phyloP scores from a whole-genome alignment of 1,140 invertebrate species.

The Nephila pilipes region DNA sequence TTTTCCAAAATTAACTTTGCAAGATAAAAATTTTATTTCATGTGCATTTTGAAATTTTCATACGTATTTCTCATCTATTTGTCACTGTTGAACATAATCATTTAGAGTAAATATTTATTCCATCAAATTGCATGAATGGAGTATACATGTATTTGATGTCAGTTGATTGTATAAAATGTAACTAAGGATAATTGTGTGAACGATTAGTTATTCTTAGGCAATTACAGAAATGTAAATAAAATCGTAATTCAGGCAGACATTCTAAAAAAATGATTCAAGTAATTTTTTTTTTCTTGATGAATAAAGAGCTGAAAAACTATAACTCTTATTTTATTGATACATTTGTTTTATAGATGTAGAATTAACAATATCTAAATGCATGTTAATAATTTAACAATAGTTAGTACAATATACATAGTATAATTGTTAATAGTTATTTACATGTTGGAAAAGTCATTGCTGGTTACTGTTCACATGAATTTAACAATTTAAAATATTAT shows the following conservation, averaged over 20 bases:
- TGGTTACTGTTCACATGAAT: neutral
- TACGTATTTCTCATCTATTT: slow-evolving; percentile 55
- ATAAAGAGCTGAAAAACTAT: neutral
- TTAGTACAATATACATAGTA: slow-evolving; percentile 1
- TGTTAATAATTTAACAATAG: slow-evolving; percentile 21
- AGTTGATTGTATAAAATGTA: slow-evolving; percentile 67
- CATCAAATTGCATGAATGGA: slow-evolving; percentile 70
- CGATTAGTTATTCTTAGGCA: slow-evolving; percentile 38
- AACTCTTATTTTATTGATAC: neutral
- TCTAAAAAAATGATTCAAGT: neutral
- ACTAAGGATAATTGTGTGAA: slow-evolving; percentile 33
- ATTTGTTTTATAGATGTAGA: neutral
- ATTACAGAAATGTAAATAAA: slow-evolving; percentile 59
- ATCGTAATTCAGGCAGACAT: neutral
- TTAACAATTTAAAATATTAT: neutral
- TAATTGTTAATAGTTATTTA: neutral
- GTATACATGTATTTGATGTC: slow-evolving; percentile 66
- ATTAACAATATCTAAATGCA: neutral
- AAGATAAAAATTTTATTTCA: slow-evolving; percentile 38
- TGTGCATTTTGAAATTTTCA: slow-evolving; percentile 51
- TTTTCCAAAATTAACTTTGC: slow-evolving; percentile 30
- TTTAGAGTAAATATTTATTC: slow-evolving; percentile 67
- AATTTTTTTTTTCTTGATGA: neutral
- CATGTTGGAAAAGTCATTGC: slow-evolving; percentile 32
- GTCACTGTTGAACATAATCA: slow-evolving; percentile 51